These are phyloP conservation scores for Hesperia comma DNA, from an alignment of 2,888 invertebrate species.

Conservation along the genomic window DNA sequence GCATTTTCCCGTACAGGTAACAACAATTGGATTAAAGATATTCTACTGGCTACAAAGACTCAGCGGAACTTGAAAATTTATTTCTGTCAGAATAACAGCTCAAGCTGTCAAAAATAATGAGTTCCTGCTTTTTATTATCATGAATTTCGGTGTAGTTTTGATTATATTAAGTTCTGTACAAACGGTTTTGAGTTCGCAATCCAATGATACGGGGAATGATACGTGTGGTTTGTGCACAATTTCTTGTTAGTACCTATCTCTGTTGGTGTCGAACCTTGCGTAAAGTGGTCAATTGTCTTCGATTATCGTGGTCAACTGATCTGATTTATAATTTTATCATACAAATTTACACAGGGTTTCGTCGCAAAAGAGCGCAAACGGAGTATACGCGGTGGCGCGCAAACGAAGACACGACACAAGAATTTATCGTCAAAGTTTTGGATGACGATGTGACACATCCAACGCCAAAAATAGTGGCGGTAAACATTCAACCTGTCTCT, in stretches of 20 bases:
- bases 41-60: slow-evolving; percentile 8
- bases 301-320: too few relatives aligned
- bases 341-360: slow-evolving; percentile 51
- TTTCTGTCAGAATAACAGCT: slow-evolving; percentile 47
- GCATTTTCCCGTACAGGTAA: background rate
- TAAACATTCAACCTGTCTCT: slow-evolving; percentile 63
- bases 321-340: background rate
- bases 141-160: slow-evolving; percentile 72
- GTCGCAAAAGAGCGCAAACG: slow-evolving; percentile 63
- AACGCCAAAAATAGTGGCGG: slow-evolving; percentile 58
- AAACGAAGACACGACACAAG: slow-evolving; percentile 60
- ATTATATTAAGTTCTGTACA: slow-evolving; percentile 67
- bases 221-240: slow-evolving; percentile 56
- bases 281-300: background rate
- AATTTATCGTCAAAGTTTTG: slow-evolving; percentile 76
- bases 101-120: slow-evolving; percentile 64
- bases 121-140: slow-evolving; percentile 66
- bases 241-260: slow-evolving; percentile 57
- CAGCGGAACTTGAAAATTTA: background rate
- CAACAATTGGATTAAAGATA: background rate
- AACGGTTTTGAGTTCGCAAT: slow-evolving; percentile 54
- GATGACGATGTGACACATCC: slow-evolving; percentile 65
- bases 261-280: background rate
- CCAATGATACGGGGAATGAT: slow-evolving; percentile 56
- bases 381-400: slow-evolving; percentile 75